Base-by-base conservation (phyloP, 1,140 invertebrate genomes). In the Calosoma granatense region DNA sequence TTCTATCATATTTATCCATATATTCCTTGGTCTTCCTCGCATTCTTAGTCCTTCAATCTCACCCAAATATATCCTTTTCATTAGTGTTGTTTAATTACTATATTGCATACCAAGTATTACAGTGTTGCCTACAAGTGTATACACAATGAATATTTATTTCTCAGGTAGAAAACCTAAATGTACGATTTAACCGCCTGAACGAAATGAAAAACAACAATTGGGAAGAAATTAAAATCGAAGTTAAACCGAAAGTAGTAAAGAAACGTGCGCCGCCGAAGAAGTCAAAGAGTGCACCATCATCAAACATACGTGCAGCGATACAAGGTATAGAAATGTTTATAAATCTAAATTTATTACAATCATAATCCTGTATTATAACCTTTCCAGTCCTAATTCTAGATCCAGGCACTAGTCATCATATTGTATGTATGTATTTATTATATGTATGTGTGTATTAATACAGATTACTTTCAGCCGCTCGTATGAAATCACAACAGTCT, bases 131-230 rank as follows among this genome's bases (percentile, higher is more conserved):
- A 36, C n/a, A 9, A 9, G 26, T 36, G 26, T 9, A 9, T 36
- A 36, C 6, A 36, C n/a, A 11, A 43, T 22, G 15, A 57, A 21
- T 47, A 6, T 43, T 51, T 21, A 14, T 56, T 22, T 51, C 26
- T 9, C 17, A 60, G 59, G 61, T 69, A 2, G 71, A 72, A 3
- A 73, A 84, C 61, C 72, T 82, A 14, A 69, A 82, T 41, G 67
- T 67, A 23, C 69, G 81, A 9, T 83, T 83, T 60, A 64, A 72
- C 1, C 75, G 75, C 53, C 64, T 85, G 6, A 63, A 71, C 2
- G 65, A 70, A 53, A 62, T 80, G 21, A 74, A 73, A 57, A 52
- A 58, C 0, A 78, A 74, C 20, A 71, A 75, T 56, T 85, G 82
- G 82, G 51, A 66, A 9, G 78, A 80, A 59, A 59, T 69, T 22